Evolutionary conservation across 2,113 vertebrate species (phyloP).

Genomic region (Malaclemys terrapin): DNA sequence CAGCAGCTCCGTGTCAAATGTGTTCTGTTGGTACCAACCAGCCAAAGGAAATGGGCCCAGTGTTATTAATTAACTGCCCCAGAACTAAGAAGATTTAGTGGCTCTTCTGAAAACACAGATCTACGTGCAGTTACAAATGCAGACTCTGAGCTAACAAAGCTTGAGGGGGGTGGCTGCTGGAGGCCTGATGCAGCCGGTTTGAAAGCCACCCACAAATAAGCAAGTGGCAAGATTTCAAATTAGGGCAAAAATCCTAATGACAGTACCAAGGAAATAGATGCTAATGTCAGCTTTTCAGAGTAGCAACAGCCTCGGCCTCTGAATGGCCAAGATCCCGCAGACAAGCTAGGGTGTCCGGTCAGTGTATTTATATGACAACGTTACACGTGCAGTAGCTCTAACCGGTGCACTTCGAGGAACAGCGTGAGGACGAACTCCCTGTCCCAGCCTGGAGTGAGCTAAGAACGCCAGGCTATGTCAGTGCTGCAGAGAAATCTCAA

Average conservation of each 20-base stretch:
- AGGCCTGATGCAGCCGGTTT: background rate
- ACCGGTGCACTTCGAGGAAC: background rate
- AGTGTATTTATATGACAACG: background rate
- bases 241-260: background rate
- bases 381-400: no score
- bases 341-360: background rate
- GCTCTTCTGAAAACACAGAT: background rate
- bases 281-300: background rate
- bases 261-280: background rate
- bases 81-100: background rate
- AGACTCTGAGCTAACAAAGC: background rate
- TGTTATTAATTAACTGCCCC: background rate
- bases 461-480: no score
- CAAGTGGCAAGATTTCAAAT: background rate
- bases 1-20: background rate
- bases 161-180: accelerated
- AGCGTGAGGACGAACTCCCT: no score
- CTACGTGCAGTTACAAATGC: background rate
- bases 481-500: no score
- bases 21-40: background rate
- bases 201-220: background rate
- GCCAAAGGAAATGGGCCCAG: background rate
- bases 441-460: background rate
- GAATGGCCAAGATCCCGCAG: background rate
- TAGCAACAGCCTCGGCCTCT: background rate